These are phyloP conservation scores for Dichetophora obliterata DNA, from an alignment of 2,888 invertebrate genomes.

Conservation along the genomic window DNA sequence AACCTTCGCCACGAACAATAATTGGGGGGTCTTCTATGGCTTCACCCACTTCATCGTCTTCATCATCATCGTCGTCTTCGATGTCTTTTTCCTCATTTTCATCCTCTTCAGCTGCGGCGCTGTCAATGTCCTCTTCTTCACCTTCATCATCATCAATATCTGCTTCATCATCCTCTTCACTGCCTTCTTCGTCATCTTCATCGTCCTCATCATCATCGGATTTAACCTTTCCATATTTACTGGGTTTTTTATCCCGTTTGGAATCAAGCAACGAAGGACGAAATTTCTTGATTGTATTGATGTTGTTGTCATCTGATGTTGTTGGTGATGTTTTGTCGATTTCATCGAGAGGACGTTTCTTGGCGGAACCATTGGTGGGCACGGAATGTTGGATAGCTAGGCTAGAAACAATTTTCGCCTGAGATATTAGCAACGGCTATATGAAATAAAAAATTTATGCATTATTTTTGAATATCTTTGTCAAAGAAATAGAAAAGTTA, in stretches of 20 bases:
- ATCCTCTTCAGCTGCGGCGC: conserved; percentile 64
- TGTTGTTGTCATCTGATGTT: conserved; percentile 31
- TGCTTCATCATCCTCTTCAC: no score
- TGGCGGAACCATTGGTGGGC: conserved; percentile 47
- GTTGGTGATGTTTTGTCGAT: conserved; percentile 52
- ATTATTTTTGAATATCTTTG: no score
- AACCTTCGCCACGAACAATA: conserved; percentile 79
- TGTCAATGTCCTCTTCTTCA: conserved; percentile 58
- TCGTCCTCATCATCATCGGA: conserved; percentile 58
- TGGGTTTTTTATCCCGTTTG: conserved; percentile 63
- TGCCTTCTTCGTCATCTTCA: conserved; percentile 53
- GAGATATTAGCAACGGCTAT: conserved; percentile 64
- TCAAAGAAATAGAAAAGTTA: no score
- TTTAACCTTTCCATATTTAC: conserved; percentile 64
- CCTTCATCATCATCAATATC: conserved; percentile 54
- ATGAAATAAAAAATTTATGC: conserved; percentile 23
- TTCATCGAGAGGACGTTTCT: conserved; percentile 59
- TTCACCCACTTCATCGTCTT: conserved; percentile 72
- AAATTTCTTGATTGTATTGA: conserved; percentile 55
- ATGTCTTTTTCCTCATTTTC: conserved; percentile 59
- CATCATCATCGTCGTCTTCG: conserved; percentile 57
- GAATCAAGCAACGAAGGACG: conserved; percentile 64
- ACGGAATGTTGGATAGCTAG: conserved; percentile 18
- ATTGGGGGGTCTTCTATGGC: conserved; percentile 82
- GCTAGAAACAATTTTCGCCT: conserved; percentile 58